phyloP scores from a whole-genome alignment of 2,888 invertebrate species.

The Stratiomys singularior region DNA sequence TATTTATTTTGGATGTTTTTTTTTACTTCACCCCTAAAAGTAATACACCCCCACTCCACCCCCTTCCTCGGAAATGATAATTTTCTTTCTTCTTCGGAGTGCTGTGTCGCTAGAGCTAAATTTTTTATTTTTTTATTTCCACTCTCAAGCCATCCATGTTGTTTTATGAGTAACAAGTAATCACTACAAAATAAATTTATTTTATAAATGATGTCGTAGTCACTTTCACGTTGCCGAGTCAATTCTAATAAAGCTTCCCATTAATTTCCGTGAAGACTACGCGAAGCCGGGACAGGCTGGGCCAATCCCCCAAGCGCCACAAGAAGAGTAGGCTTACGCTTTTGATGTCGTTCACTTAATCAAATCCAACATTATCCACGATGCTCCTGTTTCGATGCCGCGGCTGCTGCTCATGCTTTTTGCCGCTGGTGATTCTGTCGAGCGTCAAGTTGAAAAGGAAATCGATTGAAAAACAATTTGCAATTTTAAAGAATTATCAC shows the following conservation, averaged over 20 bases:
- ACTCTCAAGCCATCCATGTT: too few species aligned
- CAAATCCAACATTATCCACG: slow-evolving; percentile 50
- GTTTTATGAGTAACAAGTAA: slow-evolving; percentile 7
- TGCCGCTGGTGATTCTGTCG: background rate
- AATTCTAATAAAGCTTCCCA: slow-evolving; percentile 36
- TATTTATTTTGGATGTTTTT: too few species aligned
- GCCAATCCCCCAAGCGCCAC: slow-evolving; percentile 19
- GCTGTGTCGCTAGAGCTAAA: too few species aligned
- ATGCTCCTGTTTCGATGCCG: background rate
- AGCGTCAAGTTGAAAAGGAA: slow-evolving; percentile 54
- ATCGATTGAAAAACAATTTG: slow-evolving; percentile 66
- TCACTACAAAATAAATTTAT: slow-evolving; percentile 20
- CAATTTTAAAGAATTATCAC: slow-evolving; percentile 66
- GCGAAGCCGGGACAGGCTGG: background rate
- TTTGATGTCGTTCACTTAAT: slow-evolving; percentile 52
- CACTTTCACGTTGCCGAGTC: slow-evolving; percentile 24
- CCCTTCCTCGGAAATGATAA: too few species aligned
- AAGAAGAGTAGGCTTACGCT: slow-evolving; percentile 45
- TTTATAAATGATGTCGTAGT: slow-evolving; percentile 26
- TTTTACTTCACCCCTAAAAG: too few species aligned
- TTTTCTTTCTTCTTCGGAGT: too few species aligned
- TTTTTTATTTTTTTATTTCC: too few species aligned
- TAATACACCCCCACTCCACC: too few species aligned
- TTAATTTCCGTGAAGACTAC: slow-evolving; percentile 19
- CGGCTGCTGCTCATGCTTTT: too few species aligned